phyloP scores from a whole-genome alignment of 2,797 vertebrate genomes.

The Bryconaethiops microstoma region DNA sequence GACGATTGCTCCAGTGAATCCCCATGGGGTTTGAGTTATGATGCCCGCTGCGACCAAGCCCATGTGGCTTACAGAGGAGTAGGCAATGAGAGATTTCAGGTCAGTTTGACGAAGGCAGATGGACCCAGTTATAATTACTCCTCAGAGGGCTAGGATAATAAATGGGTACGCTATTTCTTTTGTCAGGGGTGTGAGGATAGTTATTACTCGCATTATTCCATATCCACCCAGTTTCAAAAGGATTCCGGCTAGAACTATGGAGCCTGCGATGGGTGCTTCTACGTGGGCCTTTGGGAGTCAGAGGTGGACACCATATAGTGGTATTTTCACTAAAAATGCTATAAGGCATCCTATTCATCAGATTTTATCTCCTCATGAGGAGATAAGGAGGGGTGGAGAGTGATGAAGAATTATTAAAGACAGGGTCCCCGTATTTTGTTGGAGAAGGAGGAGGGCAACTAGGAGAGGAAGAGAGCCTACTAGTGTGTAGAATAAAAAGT shows the following conservation, averaged over 20 bases:
- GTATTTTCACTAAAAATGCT: slow-evolving; percentile 66
- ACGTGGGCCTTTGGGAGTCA: slow-evolving; percentile 62
- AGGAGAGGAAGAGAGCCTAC: slow-evolving; percentile 3
- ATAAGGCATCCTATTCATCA: slow-evolving; percentile 37
- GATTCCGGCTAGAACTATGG: slow-evolving; percentile 40
- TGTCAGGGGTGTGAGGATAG: neutral
- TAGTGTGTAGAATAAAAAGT: slow-evolving; percentile 57
- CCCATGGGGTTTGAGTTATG: slow-evolving; percentile 45
- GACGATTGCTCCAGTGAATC: neutral
- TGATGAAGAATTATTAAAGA: neutral
- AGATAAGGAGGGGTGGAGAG: rapidly evolving
- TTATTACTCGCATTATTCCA: slow-evolving; percentile 47
- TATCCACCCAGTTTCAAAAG: slow-evolving; percentile 60
- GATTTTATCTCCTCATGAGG: rapidly evolving
- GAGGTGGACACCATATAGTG: slow-evolving; percentile 33
- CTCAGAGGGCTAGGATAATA: slow-evolving; percentile 54
- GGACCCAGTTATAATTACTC: slow-evolving; percentile 41
- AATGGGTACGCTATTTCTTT: slow-evolving; percentile 61
- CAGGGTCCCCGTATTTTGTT: rapidly evolving
- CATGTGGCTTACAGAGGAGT: slow-evolving; percentile 65
- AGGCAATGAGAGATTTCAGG: slow-evolving; percentile 63
- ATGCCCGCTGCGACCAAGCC: slow-evolving; percentile 16
- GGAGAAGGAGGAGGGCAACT: rapidly evolving
- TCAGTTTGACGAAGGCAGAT: slow-evolving; percentile 59
- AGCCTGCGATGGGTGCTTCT: slow-evolving; percentile 53